Evolutionary conservation across 2,888 invertebrate genomes (phyloP), one percentile per base, ranked within the genome.

Genomic region (Blera fallax): DNA sequence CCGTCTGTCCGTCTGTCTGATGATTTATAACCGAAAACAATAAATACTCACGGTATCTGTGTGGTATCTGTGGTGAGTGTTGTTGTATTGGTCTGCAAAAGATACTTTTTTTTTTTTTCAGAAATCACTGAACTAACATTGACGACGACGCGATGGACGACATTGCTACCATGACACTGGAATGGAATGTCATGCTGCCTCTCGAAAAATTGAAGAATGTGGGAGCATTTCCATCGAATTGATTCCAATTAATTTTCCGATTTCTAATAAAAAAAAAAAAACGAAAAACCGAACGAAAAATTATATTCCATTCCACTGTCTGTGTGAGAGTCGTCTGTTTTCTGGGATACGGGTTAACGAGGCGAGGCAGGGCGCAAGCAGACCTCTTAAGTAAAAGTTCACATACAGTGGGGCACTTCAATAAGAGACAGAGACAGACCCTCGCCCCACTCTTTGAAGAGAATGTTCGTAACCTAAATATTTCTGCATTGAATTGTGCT

Each of bases 391-490:
- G 74, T 74, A 84, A 84, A 84, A 84, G 70, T 84, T 84, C 84
- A 70, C 76, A 82, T 27, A 78, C 14, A 50, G 54, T 37, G 76
- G 27, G 27, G 34, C 56, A 67, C 73, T 73, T 73, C 40, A 48
- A 65, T 62, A n/a, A n/a, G 67, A 29, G 58, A 43, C 16, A 34
- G 43, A 27, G 27, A 24, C 37, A 32, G 11, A 1, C 50, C 60
- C 37, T 8, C 32, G 11, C 56, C 50, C 56, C 40, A 58, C 52
- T 48, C 60, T 58, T 16, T 34, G 27, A 8, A 56, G 78, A 78
- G 79, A 83, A 77, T 72, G 82, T 77, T 67, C 73, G 83, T 84
- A 84, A 84, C 83, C 83, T 79, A 84, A 84, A 84, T 84, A 69
- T 69, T 79, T 84, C 67, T 72, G 73, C 60, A 73, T 54, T 78